Percentiles rank a stretch among this genome's conserved stretches.
Evolutionary conservation across 2,113 vertebrate species (phyloP).

Genomic region (Lophotis ruficrista): DNA sequence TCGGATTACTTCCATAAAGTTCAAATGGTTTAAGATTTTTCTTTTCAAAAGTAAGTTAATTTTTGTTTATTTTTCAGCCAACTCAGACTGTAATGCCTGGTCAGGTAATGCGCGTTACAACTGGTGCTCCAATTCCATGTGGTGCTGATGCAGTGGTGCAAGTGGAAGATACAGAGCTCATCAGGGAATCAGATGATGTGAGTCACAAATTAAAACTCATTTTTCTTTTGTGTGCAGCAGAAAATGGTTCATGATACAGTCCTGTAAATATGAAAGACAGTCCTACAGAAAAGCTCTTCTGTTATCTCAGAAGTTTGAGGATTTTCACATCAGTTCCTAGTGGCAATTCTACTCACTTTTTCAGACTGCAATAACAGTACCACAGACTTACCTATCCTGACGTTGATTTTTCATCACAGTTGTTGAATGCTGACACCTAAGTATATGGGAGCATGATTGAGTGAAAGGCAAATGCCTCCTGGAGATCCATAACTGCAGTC

Average conservation of each 20-base stretch:
- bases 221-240: not conserved
- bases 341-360: not conserved
- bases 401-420: not conserved
- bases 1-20: not conserved
- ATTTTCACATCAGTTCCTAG: not conserved
- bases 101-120: constrained; percentile 99
- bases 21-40: not conserved
- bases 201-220: constrained; percentile 65
- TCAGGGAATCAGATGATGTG: constrained; percentile 98
- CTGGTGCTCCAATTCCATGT: constrained; percentile 98
- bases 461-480: not conserved
- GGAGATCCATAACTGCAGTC: not conserved
- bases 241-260: not conserved
- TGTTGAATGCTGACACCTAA: not conserved
- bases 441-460: not conserved
- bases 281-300: not conserved
- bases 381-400: not conserved
- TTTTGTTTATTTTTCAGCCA: constrained; percentile 76
- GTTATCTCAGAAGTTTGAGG: not conserved
- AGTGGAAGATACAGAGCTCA: constrained; percentile 98
- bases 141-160: constrained; percentile 98
- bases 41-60: not conserved
- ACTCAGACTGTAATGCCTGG: constrained; percentile 99
- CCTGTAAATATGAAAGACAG: not conserved
- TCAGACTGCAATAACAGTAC: not conserved